A percentile compares a stretch with the other conserved stretches of the same genome.
These are phyloP conservation scores for Epizoanthus illoricatus DNA, from an alignment of 92 coral and sea anemone species.

Conservation along the genomic window DNA sequence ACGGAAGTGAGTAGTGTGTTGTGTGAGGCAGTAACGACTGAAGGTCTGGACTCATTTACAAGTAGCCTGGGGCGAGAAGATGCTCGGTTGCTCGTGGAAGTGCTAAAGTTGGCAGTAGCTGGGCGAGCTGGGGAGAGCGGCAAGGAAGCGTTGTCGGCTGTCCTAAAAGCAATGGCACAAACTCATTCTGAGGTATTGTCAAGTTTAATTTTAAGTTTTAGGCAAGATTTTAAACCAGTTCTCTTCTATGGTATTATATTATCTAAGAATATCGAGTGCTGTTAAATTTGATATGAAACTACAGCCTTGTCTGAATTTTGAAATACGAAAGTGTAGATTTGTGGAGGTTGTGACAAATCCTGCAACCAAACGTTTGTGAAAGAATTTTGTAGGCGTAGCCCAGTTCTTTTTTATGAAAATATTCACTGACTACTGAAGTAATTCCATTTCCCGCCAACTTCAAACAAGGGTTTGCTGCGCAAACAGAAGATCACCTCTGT, in stretches of 20 bases:
- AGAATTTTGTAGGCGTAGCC: no score
- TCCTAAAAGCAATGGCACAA: slow-evolving; percentile 79
- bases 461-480: no score
- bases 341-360: no score
- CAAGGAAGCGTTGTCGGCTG: slow-evolving; percentile 77
- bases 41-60: slow-evolving; percentile 83
- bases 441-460: no score
- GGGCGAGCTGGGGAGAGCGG: slow-evolving; percentile 92
- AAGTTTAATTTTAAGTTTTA: background rate
- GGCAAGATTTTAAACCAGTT: background rate
- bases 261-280: background rate
- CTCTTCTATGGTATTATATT: background rate
- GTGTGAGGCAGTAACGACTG: slow-evolving; percentile 50
- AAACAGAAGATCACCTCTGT: no score
- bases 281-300: no score
- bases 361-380: no score
- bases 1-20: slow-evolving; percentile 50
- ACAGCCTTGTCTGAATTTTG: no score
- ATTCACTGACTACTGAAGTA: no score
- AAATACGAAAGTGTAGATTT: no score
- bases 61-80: slow-evolving; percentile 81
- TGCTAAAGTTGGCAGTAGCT: slow-evolving; percentile 92
- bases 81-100: slow-evolving; percentile 88
- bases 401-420: no score
- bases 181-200: slow-evolving; percentile 75